Conservation (phyloP, 2,797 vertebrate genomes). For the Tapera naevia region DNA sequence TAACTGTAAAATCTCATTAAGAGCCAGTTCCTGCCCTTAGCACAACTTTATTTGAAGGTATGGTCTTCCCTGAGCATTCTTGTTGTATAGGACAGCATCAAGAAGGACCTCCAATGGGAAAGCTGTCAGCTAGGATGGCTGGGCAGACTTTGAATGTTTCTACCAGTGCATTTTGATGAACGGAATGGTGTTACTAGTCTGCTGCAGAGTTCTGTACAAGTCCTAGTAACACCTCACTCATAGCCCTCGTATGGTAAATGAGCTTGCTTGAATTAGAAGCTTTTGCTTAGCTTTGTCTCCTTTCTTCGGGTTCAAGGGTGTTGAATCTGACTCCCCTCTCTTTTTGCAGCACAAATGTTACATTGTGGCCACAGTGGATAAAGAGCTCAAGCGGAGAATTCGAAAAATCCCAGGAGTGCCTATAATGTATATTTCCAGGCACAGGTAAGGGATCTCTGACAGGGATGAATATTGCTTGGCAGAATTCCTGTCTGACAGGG, state of each 20-base stretch:
- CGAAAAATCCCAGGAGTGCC: constrained; percentile 97
- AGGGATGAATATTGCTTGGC: neutral
- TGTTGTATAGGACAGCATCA: neutral
- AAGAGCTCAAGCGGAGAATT: constrained; percentile 93
- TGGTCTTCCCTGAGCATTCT: neutral
- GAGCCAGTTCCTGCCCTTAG: neutral
- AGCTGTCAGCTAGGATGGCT: neutral
- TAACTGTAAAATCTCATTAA: neutral
- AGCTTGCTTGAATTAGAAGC: neutral
- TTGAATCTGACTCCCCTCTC: neutral
- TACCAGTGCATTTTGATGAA: neutral
- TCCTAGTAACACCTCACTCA: neutral
- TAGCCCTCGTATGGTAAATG: neutral
- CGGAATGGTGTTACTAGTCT: neutral
- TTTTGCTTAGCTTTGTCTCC: neutral
- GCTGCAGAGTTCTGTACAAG: neutral
- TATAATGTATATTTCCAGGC: constrained; percentile 98
- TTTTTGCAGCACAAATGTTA: constrained; percentile 94
- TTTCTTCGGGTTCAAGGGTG: neutral
- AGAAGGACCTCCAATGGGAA: neutral
- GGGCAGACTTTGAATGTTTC: neutral
- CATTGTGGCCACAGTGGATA: constrained; percentile 96
- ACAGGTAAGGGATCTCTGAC: constrained; percentile 82
- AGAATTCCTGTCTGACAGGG: neutral
- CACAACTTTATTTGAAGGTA: neutral